A percentile compares a stretch with the other conserved stretches of the same genome.
Conservation (phyloP, 2,888 invertebrate species). For the Chaitophorus viminalis region DNA sequence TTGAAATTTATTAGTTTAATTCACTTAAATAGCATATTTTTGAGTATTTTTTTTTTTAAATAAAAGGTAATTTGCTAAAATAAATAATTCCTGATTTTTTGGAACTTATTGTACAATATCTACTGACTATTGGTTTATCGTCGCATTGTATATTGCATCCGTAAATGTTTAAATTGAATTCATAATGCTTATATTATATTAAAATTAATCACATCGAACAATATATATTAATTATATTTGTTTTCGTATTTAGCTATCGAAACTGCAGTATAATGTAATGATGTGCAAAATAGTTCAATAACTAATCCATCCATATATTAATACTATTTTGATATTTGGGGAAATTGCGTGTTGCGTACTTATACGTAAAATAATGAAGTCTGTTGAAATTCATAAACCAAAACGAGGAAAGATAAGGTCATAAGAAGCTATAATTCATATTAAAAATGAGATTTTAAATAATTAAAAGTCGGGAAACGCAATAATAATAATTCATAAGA, state of each 20-base stretch:
- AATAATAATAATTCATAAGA: background rate
- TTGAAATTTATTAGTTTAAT: background rate
- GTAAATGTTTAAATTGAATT: background rate
- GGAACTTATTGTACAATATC: background rate
- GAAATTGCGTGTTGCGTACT: background rate
- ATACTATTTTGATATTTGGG: background rate
- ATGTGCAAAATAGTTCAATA: background rate
- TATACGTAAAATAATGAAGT: background rate
- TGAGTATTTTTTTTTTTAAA: background rate
- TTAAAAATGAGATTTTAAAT: background rate
- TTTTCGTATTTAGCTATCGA: background rate
- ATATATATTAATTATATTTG: background rate
- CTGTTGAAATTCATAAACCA: background rate
- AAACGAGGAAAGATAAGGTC: background rate
- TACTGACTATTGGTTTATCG: background rate
- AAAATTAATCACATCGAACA: background rate
- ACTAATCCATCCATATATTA: background rate
- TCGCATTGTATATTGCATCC: background rate
- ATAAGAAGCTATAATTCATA: background rate
- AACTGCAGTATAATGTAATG: background rate
- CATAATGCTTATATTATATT: background rate
- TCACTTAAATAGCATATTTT: background rate
- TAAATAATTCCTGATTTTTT: background rate
- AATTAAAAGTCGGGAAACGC: background rate
- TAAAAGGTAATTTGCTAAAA: background rate